A percentile compares a stretch with the other conserved stretches of the same genome.
These are phyloP conservation scores for Lasioglossum pauxillum DNA, from an alignment of 2,888 invertebrate genomes.

Conservation along the genomic window DNA sequence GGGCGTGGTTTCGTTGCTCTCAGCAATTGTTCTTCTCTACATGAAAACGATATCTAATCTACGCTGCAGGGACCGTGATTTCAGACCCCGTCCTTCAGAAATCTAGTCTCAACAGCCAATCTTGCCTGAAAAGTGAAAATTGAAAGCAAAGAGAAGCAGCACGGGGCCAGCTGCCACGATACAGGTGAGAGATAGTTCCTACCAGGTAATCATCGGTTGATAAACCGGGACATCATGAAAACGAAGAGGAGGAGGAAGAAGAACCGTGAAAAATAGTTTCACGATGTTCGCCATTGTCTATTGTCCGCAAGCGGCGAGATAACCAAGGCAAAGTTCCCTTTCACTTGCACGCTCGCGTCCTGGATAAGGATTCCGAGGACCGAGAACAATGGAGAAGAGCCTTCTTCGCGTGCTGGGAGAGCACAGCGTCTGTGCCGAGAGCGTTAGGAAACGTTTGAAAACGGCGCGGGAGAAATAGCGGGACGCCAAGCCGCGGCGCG, in stretches of 20 bases:
- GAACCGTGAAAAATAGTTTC: constrained; percentile 24
- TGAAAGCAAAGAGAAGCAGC: not conserved
- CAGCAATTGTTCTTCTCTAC: not conserved
- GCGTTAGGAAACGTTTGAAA: not conserved
- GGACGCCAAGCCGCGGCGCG: not conserved
- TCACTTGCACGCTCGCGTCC: constrained; percentile 47
- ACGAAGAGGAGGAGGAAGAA: constrained; percentile 9
- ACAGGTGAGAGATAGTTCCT: constrained; percentile 17
- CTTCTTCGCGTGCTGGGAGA: not conserved
- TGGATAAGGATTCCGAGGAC: constrained; percentile 26
- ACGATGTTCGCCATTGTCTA: constrained; percentile 48
- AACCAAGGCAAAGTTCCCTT: constrained; percentile 51
- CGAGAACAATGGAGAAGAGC: constrained; percentile 23
- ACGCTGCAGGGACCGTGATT: not conserved
- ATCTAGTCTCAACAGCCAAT: not conserved
- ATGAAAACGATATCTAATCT: not conserved
- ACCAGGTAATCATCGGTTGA: constrained; percentile 45
- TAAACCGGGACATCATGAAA: constrained; percentile 35
- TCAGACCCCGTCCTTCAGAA: not conserved
- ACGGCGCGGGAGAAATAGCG: not conserved
- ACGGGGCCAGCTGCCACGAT: not conserved
- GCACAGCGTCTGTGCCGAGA: not conserved
- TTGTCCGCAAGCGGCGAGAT: constrained; percentile 44
- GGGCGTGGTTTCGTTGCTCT: not conserved
- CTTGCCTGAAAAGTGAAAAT: not conserved